phyloP scores from a whole-genome alignment of 2,888 invertebrate genomes.

The Stegophylla sp. region DNA sequence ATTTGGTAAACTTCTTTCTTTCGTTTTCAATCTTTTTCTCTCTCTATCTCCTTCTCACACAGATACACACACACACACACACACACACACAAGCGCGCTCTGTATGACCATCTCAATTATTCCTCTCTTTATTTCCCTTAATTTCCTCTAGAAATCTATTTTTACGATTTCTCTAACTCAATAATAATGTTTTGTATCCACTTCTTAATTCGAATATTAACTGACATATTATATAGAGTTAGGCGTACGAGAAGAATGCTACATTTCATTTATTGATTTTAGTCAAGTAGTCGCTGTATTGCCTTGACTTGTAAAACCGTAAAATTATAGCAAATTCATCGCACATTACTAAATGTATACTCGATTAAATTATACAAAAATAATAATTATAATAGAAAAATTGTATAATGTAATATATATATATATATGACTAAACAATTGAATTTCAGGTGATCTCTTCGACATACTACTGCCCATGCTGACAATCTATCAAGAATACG shows the following conservation, averaged over 20 bases:
- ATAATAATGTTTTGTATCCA: conserved; percentile 17
- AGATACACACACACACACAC: background rate
- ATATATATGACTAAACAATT: too few relatives aligned
- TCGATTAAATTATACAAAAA: background rate
- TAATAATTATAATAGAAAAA: background rate
- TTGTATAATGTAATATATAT: background rate
- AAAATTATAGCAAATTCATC: background rate
- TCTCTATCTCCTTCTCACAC: background rate
- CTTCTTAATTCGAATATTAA: background rate
- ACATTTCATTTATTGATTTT: conserved; percentile 23
- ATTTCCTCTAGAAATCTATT: conserved; percentile 7
- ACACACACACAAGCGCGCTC: background rate
- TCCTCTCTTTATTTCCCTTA: background rate
- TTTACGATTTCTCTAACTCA: conserved; percentile 8
- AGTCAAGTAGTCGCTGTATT: background rate
- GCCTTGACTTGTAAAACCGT: background rate
- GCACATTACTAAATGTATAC: background rate
- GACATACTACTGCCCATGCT: conserved; percentile 94
- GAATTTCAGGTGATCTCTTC: conserved; percentile 81
- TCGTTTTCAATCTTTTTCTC: background rate
- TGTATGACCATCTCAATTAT: background rate
- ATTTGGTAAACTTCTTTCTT: conserved; percentile 13
- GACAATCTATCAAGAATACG: conserved; percentile 93
- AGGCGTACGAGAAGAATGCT: background rate
- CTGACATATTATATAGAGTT: background rate